These are phyloP conservation scores for Crocodylus rhombifer DNA, from an alignment of 2,797 vertebrate species.

Conservation along the genomic window DNA sequence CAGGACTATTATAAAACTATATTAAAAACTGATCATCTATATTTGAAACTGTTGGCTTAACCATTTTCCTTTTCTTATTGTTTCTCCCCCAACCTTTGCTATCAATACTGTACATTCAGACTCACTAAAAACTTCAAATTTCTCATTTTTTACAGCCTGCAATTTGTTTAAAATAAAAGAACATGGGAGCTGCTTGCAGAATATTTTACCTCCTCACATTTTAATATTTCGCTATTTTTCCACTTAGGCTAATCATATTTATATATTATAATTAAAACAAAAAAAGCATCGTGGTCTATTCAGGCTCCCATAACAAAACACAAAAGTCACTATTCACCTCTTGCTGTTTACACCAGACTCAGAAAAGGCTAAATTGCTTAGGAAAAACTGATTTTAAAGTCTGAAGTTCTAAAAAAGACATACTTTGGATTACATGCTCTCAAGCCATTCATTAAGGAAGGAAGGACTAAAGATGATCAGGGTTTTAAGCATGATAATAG, in stretches of 20 bases:
- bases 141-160: background rate
- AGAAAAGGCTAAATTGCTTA: slow-evolving; percentile 16
- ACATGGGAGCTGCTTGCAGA: background rate
- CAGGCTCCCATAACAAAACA: slow-evolving; percentile 9
- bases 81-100: background rate
- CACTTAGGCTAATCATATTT: background rate
- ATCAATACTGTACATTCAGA: no score
- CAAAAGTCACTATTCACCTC: background rate
- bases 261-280: background rate
- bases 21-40: background rate
- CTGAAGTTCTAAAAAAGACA: background rate
- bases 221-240: background rate
- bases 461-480: background rate
- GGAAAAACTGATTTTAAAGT: background rate
- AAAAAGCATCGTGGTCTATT: background rate
- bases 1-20: background rate
- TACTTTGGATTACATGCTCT: background rate
- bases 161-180: background rate
- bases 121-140: background rate
- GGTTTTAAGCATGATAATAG: background rate
- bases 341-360: slow-evolving; percentile 25
- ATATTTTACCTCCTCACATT: background rate
- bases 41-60: background rate
- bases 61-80: fast-evolving
- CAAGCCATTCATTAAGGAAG: background rate